phyloP scores from a whole-genome alignment of 2,888 invertebrate species.

The Lomographa bimaculata region DNA sequence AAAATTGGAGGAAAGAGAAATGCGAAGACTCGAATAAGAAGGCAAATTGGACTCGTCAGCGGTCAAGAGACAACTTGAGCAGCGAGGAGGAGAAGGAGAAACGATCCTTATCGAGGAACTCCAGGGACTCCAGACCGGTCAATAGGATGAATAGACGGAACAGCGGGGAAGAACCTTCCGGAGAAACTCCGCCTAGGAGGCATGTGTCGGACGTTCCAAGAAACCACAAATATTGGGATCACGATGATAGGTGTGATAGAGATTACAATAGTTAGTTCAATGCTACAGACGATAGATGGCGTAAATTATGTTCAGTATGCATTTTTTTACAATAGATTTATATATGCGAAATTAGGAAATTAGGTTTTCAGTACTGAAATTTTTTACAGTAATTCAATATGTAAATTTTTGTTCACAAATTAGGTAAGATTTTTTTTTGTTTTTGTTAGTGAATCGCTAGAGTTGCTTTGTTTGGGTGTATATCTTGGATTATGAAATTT shows the following conservation, averaged over 20 bases:
- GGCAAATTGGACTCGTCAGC: constrained; percentile 61
- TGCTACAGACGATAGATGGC: constrained; percentile 12
- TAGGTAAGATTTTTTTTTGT: no score
- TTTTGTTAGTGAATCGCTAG: no score
- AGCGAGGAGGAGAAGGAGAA: constrained; percentile 57
- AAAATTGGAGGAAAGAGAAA: constrained; percentile 72
- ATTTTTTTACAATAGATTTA: no score
- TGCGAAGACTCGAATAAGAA: constrained; percentile 56
- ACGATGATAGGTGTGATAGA: constrained; percentile 73
- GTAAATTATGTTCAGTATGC: no score
- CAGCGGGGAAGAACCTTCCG: constrained; percentile 47
- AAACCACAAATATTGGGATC: constrained; percentile 76
- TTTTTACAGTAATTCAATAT: no score
- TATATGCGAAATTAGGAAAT: no score
- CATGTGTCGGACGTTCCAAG: constrained; percentile 71
- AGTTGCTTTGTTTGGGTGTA: not conserved
- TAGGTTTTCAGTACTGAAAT: no score
- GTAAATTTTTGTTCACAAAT: no score
- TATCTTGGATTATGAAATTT: constrained; percentile 1
- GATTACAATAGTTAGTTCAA: constrained; percentile 72
- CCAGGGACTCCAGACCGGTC: constrained; percentile 44
- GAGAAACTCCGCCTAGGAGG: constrained; percentile 52
- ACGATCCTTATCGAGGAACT: constrained; percentile 44
- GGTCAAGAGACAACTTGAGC: constrained; percentile 60
- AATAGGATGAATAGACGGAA: constrained; percentile 48